A percentile compares a stretch with the other conserved stretches of the same genome.
Conservation (phyloP, 2,113 vertebrate species). For the Oncorhynchus gorbuscha region DNA sequence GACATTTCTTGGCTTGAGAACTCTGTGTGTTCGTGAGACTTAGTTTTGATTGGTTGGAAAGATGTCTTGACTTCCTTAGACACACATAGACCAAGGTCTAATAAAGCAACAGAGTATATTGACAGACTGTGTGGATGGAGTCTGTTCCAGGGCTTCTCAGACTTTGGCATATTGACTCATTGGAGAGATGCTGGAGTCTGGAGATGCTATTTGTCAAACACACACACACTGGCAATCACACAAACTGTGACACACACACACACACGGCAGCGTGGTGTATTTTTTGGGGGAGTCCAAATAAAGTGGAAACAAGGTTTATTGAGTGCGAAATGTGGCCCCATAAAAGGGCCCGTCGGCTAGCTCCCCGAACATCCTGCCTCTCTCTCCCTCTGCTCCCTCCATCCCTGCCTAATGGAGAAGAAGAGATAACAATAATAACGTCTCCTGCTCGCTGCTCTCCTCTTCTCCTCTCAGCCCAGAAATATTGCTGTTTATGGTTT, state of each 20-base stretch:
- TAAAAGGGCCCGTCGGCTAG: conserved; percentile 39
- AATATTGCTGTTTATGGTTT: conserved; percentile 42
- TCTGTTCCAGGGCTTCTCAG: conserved; percentile 17
- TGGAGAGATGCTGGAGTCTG: not conserved
- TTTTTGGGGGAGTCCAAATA: not conserved
- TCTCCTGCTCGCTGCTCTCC: conserved; percentile 9
- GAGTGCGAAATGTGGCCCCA: conserved; percentile 24
- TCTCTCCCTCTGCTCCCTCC: conserved; percentile 2
- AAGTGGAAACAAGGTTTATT: conserved; percentile 45
- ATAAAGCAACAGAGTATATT: conserved; percentile 31
- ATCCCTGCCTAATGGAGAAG: conserved; percentile 14
- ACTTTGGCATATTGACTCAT: conserved; percentile 44
- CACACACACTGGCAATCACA: conserved; percentile 9
- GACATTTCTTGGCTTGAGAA: too few relatives aligned
- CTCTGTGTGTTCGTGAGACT: too few relatives aligned
- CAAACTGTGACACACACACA: conserved; percentile 3
- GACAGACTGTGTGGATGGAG: conserved; percentile 8
- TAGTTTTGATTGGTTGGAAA: not conserved
- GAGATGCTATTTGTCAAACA: conserved; percentile 43
- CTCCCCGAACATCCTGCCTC: conserved; percentile 14
- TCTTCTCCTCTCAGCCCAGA: conserved; percentile 23
- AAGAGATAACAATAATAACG: conserved; percentile 53
- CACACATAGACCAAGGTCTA: conserved; percentile 18
- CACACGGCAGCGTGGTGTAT: not conserved
- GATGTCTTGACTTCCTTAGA: conserved; percentile 24